Base-by-base conservation (phyloP, 2,888 invertebrate genomes). In the Cinara cedri region DNA sequence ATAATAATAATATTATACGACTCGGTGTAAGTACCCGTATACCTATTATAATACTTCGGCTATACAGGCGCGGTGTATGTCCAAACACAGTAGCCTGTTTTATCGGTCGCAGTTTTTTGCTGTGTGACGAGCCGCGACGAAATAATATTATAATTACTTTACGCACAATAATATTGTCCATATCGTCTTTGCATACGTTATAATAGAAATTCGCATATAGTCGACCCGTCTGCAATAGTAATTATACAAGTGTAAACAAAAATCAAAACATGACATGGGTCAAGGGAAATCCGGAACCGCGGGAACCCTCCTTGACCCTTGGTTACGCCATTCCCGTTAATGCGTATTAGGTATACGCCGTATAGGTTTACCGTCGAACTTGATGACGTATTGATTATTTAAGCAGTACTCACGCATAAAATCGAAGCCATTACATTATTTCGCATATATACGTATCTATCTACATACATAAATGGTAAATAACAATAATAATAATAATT, bases 261-360 rank as follows among this genome's bases (percentile, higher is more conserved):
- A 62, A 34, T 72, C 49, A 62, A 72, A 72, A 72, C 19, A 62
- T 51, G 26, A 62, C 62, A 34, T 3, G 51, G 72, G 62, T 72
- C 72, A 72, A 72, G 62, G 62, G 34, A 62, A 72, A 3, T 34
- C 14, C 49, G 19, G 62, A 49, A 34, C 62, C 26, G 60, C n/a
- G 60, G 19, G 11, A 34, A 72, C 60, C 46, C 62, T 72, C 72
- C 72, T 72, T 72, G 72, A 72, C 62, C 72, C 72, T 24, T 13
- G 34, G 62, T 72, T 49, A 62, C 62, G 49, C 49, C 62, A 46
- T 42, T 51, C 51, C 6, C 3, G 26, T 4, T 51, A 46, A 51
- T 21, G 46, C 26, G 21, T n/a, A n/a, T n/a, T n/a, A n/a, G 34
- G 3, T 34, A 34, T 6, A 34, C 3, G 34, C 10, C 1, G 26